phyloP scores from a whole-genome alignment of 2,113 vertebrate genomes.

The cattle (Bos taurus) region ARS-UCD2.0 NC_037349.1:3843001-3843500 shows the following conservation, averaged over 20 bases:
- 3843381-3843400: conserved; percentile 15
- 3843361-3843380: neutral
- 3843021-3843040: neutral
- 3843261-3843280: neutral
- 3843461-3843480: neutral
- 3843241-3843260: neutral
- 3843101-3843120: neutral
- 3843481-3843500: neutral
- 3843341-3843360: conserved; percentile 28
- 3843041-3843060: neutral
- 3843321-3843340: neutral
- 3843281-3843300: neutral
- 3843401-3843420: neutral
- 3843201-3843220: neutral
- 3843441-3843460: neutral
- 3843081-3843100: neutral
- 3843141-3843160: neutral
- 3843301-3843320: neutral
- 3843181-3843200: neutral
- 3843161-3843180: neutral
- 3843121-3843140: neutral
- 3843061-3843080: neutral
- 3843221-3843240: neutral
- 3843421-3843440: conserved; percentile 19
- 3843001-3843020: neutral